These are phyloP conservation scores for Lateolabrax maculatus DNA, from an alignment of 2,797 vertebrate species.

Conservation along the genomic window DNA sequence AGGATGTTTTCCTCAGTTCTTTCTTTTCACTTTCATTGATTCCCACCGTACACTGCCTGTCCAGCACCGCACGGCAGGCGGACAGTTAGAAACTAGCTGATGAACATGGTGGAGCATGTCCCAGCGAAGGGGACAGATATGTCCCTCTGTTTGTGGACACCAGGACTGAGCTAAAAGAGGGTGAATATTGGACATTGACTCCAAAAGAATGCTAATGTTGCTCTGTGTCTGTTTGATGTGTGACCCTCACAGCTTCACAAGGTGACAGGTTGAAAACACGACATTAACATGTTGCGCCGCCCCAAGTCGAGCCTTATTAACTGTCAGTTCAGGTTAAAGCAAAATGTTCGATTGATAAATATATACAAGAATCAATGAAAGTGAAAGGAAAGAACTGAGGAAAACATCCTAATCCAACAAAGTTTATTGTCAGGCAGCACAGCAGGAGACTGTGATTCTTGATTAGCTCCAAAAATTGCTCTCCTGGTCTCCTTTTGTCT, in stretches of 20 bases:
- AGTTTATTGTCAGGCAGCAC: conserved; percentile 17
- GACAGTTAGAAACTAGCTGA: not conserved
- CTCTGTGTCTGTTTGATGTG: not conserved
- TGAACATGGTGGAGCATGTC: not conserved
- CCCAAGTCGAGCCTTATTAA: not conserved
- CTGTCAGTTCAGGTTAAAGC: not conserved
- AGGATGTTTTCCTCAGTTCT: too few relatives aligned
- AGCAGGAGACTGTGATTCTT: conserved; percentile 35
- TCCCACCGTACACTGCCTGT: not conserved
- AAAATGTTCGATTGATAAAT: conserved; percentile 6
- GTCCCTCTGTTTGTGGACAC: not conserved
- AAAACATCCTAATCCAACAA: conserved; percentile 21
- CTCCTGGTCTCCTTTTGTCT: conserved; percentile 42
- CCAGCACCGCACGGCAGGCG: not conserved
- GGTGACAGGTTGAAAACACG: not conserved
- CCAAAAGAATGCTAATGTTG: not conserved
- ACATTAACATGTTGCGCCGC: not conserved
- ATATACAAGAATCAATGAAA: not conserved
- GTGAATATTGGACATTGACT: not conserved
- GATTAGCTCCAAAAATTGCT: conserved; percentile 38
- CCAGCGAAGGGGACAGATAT: not conserved
- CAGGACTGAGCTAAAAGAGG: not conserved
- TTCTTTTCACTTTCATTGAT: too few relatives aligned
- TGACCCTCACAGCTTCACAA: not conserved
- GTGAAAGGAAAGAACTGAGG: not conserved